A percentile compares a stretch with the other conserved stretches of the same genome.
These are phyloP conservation scores for Drosophila bocqueti DNA, from an alignment of 1,140 invertebrate genomes.

Conservation along the genomic window DNA sequence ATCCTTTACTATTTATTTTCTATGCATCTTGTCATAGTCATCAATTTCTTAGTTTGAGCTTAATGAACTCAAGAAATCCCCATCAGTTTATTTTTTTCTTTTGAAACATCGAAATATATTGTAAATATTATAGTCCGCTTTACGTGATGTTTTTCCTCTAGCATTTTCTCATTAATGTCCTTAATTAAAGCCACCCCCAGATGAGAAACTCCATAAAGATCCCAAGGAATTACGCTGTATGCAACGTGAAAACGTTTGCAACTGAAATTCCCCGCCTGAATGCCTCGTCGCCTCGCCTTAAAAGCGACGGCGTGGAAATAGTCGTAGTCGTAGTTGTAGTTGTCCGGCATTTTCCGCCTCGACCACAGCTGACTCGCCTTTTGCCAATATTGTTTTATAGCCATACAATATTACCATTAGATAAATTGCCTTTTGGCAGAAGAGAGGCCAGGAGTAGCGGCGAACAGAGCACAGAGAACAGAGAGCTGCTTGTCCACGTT, in stretches of 20 bases:
- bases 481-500: slow-evolving; percentile 54
- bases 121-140: background rate
- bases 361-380: slow-evolving; percentile 62
- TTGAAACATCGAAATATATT: background rate
- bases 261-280: slow-evolving; percentile 36
- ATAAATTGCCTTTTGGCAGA: slow-evolving; percentile 76
- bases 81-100: background rate
- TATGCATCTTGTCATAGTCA: background rate
- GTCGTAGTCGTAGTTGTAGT: background rate
- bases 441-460: background rate
- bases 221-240: slow-evolving; percentile 14
- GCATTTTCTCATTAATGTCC: background rate
- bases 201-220: background rate
- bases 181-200: slow-evolving; percentile 24
- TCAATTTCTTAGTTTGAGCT: background rate
- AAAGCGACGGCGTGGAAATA: slow-evolving; percentile 47
- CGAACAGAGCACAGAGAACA: background rate
- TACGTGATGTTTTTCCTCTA: too few species aligned
- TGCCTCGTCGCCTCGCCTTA: slow-evolving; percentile 35
- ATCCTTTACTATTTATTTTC: background rate
- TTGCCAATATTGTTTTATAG: slow-evolving; percentile 81
- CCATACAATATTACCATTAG: slow-evolving; percentile 83
- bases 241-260: background rate
- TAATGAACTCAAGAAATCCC: background rate
- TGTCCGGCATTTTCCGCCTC: slow-evolving; percentile 19